Conservation (phyloP, 2,113 vertebrate species). For the Nipponia nippon region DNA sequence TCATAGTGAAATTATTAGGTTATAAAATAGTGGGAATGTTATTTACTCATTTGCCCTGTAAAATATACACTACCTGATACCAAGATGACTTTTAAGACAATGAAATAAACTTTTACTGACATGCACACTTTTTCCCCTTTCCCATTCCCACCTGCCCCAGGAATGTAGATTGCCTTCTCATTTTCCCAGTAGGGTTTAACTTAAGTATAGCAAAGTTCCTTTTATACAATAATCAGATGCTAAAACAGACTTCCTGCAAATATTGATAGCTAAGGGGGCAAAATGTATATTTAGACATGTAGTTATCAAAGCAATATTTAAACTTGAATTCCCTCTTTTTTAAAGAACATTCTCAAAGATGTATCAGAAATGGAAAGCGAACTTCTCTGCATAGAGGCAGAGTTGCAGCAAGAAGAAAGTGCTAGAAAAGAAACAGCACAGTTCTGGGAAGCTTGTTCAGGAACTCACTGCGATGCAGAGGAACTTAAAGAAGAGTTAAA, state of each 20-base stretch:
- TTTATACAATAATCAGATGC: background rate
- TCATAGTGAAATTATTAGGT: background rate
- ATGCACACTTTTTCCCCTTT: background rate
- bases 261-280: background rate
- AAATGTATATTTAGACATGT: background rate
- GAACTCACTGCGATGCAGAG: constrained; percentile 34
- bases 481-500: constrained; percentile 58
- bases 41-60: background rate
- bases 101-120: background rate
- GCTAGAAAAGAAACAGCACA: constrained; percentile 39
- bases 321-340: background rate
- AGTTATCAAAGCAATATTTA: background rate
- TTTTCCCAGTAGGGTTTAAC: background rate
- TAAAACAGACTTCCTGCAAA: background rate
- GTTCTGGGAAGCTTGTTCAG: constrained; percentile 63
- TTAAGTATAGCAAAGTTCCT: background rate
- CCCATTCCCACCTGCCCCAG: background rate
- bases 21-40: background rate
- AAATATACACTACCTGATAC: background rate
- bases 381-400: constrained; percentile 48
- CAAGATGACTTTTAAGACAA: background rate
- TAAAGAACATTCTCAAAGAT: constrained; percentile 70
- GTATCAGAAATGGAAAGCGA: constrained; percentile 60
- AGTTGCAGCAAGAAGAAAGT: constrained; percentile 56
- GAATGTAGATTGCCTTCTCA: background rate